phyloP scores from a whole-genome alignment of 1,140 invertebrate species.

The Lethrus apterus region DNA sequence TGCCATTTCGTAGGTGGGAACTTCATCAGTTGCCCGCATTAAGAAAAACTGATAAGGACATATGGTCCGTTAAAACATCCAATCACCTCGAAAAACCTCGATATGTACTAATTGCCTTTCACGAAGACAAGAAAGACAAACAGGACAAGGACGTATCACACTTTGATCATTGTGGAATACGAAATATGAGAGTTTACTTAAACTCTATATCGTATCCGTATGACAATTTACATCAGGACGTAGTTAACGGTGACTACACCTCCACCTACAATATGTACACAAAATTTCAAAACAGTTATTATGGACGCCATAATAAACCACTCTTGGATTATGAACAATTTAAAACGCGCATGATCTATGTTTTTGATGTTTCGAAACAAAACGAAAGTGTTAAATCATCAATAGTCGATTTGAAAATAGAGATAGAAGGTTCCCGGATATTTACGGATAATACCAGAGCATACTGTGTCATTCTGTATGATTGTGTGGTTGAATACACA shows the following conservation, averaged over 20 bases:
- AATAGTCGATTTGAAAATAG: conserved; percentile 31
- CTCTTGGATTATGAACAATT: conserved; percentile 20
- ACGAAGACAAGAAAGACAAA: conserved; percentile 17
- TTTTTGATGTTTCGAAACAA: conserved; percentile 35
- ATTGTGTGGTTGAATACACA: conserved; percentile 30
- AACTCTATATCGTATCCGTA: conserved; percentile 36
- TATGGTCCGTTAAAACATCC: conserved; percentile 21
- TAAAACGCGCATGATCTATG: conserved; percentile 23
- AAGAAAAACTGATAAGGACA: conserved; percentile 15
- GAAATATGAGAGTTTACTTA: conserved; percentile 30
- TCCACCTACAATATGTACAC: conserved; percentile 31
- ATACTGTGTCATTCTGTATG: conserved; percentile 35
- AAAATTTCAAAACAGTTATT: conserved; percentile 30
- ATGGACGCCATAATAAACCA: conserved; percentile 19
- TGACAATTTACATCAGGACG: conserved; percentile 31
- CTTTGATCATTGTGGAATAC: conserved; percentile 21
- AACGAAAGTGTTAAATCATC: conserved; percentile 31
- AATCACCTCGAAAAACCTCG: conserved; percentile 20
- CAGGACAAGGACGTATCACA: conserved; percentile 5
- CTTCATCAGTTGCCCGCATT: conserved; percentile 20
- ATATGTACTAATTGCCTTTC: conserved; percentile 21
- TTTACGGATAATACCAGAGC: conserved; percentile 31
- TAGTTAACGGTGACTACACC: conserved; percentile 26
- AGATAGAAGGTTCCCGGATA: conserved; percentile 25
- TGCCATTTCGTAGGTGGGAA: conserved; percentile 20